A percentile compares a stretch with the other conserved stretches of the same genome.
phyloP scores from a whole-genome alignment of 2,888 invertebrate genomes.

The Pseudococcus jackbeardsleyi region DNA sequence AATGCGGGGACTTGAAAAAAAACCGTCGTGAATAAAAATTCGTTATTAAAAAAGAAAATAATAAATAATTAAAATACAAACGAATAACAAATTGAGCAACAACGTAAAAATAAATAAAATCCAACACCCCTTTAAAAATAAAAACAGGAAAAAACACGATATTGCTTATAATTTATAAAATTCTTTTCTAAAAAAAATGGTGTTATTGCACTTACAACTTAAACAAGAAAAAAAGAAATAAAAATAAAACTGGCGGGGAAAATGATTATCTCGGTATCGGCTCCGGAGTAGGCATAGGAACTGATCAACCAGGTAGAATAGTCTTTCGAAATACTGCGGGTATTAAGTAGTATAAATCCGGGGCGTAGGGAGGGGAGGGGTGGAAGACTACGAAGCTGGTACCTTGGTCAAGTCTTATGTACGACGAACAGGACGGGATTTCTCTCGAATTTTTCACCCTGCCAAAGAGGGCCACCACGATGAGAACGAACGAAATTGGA shows the following conservation, averaged over 20 bases:
- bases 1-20: not conserved
- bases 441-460: not conserved
- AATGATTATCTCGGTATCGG: slow-evolving; percentile 51
- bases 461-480: not conserved
- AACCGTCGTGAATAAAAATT: slow-evolving; percentile 3
- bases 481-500: not conserved
- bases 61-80: slow-evolving; percentile 40
- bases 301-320: slow-evolving; percentile 22
- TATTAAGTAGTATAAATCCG: not conserved
- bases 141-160: slow-evolving; percentile 14
- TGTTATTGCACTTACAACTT: slow-evolving; percentile 45
- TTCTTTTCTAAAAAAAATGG: slow-evolving; percentile 20
- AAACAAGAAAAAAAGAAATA: slow-evolving; percentile 45
- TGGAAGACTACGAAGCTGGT: slow-evolving; percentile 6
- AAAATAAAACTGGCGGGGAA: not conserved
- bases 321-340: slow-evolving; percentile 22
- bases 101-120: slow-evolving; percentile 56
- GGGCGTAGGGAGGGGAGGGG: not conserved
- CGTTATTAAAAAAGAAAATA: not conserved
- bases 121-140: slow-evolving; percentile 55
- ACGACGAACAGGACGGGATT: not conserved
- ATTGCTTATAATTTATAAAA: slow-evolving; percentile 57
- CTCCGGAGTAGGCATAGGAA: slow-evolving; percentile 27
- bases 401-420: not conserved
- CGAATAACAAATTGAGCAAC: slow-evolving; percentile 62